Conservation (phyloP, 1,140 invertebrate species). For the Bilobella aurantiaca region DNA sequence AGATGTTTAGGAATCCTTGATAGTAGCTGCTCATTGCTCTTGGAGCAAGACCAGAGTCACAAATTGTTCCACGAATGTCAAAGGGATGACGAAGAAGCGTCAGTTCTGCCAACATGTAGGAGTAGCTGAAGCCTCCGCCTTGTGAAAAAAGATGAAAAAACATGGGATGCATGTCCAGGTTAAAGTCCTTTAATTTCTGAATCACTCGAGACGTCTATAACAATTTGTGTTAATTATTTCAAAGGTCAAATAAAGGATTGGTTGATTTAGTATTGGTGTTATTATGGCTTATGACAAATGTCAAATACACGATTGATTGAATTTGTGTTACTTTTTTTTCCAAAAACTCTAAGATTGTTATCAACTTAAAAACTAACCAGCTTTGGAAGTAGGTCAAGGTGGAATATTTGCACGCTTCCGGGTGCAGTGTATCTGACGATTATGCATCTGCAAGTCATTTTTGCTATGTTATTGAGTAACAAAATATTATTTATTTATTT, state of each 20-base stretch:
- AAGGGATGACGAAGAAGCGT: constrained; percentile 42
- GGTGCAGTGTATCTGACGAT: constrained; percentile 62
- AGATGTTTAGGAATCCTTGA: constrained; percentile 50
- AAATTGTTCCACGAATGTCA: constrained; percentile 58
- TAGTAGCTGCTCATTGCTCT: constrained; percentile 48
- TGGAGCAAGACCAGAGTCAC: constrained; percentile 62
- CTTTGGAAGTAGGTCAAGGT: constrained; percentile 48
- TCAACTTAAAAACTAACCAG: too few relatives aligned
- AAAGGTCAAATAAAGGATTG: too few relatives aligned
- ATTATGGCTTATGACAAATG: too few relatives aligned
- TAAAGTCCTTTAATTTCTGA: constrained; percentile 54
- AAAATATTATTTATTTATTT: too few relatives aligned
- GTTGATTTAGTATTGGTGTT: too few relatives aligned
- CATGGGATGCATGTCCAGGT: constrained; percentile 57
- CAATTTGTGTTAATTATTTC: too few relatives aligned
- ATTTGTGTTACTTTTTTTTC: too few relatives aligned
- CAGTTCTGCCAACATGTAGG: constrained; percentile 50
- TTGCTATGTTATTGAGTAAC: too few relatives aligned
- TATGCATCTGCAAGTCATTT: constrained; percentile 57
- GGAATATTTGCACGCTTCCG: constrained; percentile 54
- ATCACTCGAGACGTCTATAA: constrained; percentile 57
- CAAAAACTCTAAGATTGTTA: too few relatives aligned
- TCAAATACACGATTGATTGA: too few relatives aligned
- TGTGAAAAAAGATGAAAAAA: constrained; percentile 73
- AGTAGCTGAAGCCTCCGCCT: constrained; percentile 60